Percentiles rank a stretch among this genome's conserved stretches.
Conservation (phyloP, 1,140 invertebrate genomes). For the Drosophila subpulchrella region DNA sequence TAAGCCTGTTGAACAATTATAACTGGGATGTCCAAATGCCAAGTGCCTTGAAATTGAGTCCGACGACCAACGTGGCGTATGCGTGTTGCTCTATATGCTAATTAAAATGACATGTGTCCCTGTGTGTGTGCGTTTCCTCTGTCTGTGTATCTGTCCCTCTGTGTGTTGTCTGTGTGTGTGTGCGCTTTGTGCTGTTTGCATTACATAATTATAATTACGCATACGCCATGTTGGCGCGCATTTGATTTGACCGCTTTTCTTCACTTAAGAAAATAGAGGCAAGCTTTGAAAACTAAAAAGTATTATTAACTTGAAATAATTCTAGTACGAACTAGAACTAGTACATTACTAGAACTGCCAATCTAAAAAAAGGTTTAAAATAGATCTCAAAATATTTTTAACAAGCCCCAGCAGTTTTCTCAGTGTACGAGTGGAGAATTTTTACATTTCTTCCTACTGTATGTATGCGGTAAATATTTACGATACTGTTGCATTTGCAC, state of each 20-base stretch:
- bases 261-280: conserved; percentile 2
- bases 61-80: conserved; percentile 71
- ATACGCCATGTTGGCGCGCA: conserved; percentile 72
- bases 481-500: conserved; percentile 25
- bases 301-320: too few relatives aligned
- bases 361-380: too few relatives aligned
- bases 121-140: conserved; percentile 16
- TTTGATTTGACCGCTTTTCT: conserved; percentile 49
- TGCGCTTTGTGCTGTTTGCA: conserved; percentile 67
- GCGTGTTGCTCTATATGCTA: conserved; percentile 79
- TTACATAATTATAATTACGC: conserved; percentile 82
- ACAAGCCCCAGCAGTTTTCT: background rate
- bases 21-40: conserved; percentile 77
- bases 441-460: conserved; percentile 13
- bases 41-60: conserved; percentile 80
- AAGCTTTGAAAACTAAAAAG: background rate
- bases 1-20: conserved; percentile 81
- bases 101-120: conserved; percentile 67
- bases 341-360: too few relatives aligned
- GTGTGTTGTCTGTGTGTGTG: conserved; percentile 20
- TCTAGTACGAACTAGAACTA: too few relatives aligned
- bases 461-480: conserved; percentile 56
- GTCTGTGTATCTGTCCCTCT: conserved; percentile 9
- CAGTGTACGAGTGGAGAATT: background rate
- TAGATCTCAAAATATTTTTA: background rate